phyloP scores from a whole-genome alignment of 2,888 invertebrate genomes.

The Leptarthrus brevirostris region DNA sequence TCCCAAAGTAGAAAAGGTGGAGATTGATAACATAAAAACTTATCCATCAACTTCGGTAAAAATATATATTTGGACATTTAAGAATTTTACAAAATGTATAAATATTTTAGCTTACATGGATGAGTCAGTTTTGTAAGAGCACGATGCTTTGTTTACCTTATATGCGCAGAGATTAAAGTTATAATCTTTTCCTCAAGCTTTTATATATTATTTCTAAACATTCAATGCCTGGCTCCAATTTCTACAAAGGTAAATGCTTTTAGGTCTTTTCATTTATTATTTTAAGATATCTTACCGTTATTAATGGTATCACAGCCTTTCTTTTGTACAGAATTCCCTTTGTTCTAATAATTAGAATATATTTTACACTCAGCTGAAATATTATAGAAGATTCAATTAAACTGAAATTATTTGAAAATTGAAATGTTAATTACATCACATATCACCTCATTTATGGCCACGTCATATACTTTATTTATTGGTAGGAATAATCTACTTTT shows the following conservation, averaged over 20 bases:
- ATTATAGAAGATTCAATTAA: too few species aligned
- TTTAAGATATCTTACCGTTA: constrained; percentile 61
- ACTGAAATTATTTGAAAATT: too few species aligned
- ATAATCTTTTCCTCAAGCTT: constrained; percentile 52
- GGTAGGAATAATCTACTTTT: constrained; percentile 63
- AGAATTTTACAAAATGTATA: neutral
- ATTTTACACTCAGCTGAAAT: constrained; percentile 65
- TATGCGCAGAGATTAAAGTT: neutral
- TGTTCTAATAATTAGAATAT: constrained; percentile 64
- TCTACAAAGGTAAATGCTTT: constrained; percentile 57
- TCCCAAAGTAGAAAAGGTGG: neutral
- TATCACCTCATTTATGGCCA: constrained; percentile 68
- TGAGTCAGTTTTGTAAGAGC: constrained; percentile 2
- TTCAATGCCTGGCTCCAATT: constrained; percentile 63
- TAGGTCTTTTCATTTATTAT: neutral
- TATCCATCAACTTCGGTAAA: neutral
- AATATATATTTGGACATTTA: neutral
- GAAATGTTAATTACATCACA: constrained; percentile 61
- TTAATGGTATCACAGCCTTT: constrained; percentile 64
- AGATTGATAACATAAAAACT: neutral
- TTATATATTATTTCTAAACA: constrained; percentile 64
- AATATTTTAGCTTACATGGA: constrained; percentile 21
- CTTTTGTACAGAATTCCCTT: constrained; percentile 62
- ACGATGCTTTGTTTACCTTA: neutral
- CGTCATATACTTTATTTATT: constrained; percentile 62